phyloP scores from a whole-genome alignment of 2,888 invertebrate species.

The Aspidiotus destructor region DNA sequence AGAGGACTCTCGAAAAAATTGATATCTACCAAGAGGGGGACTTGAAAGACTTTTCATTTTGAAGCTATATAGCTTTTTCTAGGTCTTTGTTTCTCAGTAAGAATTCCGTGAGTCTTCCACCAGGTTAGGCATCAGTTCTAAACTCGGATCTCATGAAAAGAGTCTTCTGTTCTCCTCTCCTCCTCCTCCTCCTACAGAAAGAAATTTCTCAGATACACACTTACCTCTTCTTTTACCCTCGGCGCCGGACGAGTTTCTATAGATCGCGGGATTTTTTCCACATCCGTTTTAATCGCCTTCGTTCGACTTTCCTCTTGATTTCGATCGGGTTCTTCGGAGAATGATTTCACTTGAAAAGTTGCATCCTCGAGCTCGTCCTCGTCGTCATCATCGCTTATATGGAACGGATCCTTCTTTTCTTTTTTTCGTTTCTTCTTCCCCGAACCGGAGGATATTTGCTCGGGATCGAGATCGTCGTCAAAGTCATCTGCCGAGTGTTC shows the following conservation, averaged over 20 bases:
- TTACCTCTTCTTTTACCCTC: constrained; percentile 28
- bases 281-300: constrained; percentile 17
- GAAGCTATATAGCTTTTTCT: too few species aligned
- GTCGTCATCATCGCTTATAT: constrained; percentile 13
- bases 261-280: constrained; percentile 9
- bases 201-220: neutral
- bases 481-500: constrained; percentile 15
- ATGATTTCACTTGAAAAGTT: constrained; percentile 5
- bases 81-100: too few species aligned
- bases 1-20: too few species aligned
- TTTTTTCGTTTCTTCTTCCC: constrained; percentile 23
- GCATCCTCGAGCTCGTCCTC: neutral
- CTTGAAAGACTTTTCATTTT: too few species aligned
- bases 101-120: too few species aligned
- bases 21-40: too few species aligned
- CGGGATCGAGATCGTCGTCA: constrained; percentile 1
- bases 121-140: too few species aligned
- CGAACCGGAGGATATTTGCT: neutral
- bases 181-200: too few species aligned
- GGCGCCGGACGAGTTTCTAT: constrained; percentile 30
- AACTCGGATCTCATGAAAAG: too few species aligned
- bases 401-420: constrained; percentile 16
- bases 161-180: too few species aligned
- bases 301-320: constrained; percentile 27
- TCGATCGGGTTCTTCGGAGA: constrained; percentile 11